phyloP scores from a whole-genome alignment of 1,140 invertebrate species.

The Coptotermes formosanus region DNA sequence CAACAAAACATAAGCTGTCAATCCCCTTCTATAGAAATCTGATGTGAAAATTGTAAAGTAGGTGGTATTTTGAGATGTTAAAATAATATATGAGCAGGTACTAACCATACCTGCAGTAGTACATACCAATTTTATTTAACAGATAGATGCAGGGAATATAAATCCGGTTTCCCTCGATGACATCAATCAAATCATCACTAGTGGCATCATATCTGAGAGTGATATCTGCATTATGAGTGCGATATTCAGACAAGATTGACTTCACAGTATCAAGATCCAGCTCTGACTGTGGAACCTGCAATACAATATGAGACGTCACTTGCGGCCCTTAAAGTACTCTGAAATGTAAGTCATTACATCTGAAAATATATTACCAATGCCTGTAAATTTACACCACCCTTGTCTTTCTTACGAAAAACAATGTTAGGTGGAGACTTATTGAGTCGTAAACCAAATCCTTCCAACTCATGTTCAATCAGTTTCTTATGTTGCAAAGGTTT shows the following conservation, averaged over 20 bases:
- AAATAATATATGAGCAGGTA: too few species aligned
- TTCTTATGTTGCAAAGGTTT: conserved; percentile 97
- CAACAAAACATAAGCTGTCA: too few species aligned
- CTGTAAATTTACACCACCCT: conserved; percentile 94
- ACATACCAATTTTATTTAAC: conserved; percentile 93
- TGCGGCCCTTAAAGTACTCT: background rate
- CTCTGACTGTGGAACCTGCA: conserved; percentile 86
- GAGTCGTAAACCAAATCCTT: conserved; percentile 95
- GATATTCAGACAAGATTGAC: conserved; percentile 95
- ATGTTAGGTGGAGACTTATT: conserved; percentile 98
- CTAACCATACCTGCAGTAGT: too few species aligned
- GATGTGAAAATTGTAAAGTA: too few species aligned
- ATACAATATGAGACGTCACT: conserved; percentile 35
- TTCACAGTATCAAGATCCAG: conserved; percentile 94
- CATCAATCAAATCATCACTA: conserved; percentile 97
- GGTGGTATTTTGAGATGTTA: too few species aligned
- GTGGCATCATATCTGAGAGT: conserved; percentile 93
- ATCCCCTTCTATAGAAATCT: too few species aligned
- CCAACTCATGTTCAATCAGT: conserved; percentile 95
- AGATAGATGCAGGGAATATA: conserved; percentile 99
- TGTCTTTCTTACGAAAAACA: conserved; percentile 94
- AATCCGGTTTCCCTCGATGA: conserved; percentile 97
- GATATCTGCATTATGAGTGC: conserved; percentile 98
- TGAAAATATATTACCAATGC: conserved; percentile 60
- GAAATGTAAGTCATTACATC: background rate